Conservation (phyloP, 2,888 invertebrate species). For the Epirrita christyi region DNA sequence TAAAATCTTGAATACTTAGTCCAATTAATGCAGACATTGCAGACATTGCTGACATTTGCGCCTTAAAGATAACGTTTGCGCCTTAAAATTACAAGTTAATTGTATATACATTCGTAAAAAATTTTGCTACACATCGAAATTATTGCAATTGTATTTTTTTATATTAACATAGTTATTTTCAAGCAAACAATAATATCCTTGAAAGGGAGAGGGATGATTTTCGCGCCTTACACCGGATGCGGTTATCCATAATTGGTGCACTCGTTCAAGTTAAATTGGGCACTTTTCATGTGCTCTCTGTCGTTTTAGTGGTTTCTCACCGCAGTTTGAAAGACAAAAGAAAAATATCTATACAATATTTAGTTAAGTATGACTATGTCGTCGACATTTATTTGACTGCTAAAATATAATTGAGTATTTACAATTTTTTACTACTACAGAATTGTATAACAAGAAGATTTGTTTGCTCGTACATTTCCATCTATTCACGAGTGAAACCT, state of each 20-base stretch:
- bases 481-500: conserved; percentile 1
- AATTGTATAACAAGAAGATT: not conserved
- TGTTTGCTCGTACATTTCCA: not conserved
- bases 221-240: conserved; percentile 75
- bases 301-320: conserved; percentile 51
- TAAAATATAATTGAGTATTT: too few species aligned
- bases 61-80: too few species aligned
- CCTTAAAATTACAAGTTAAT: not conserved
- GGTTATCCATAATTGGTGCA: conserved; percentile 66
- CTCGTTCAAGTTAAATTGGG: conserved; percentile 54
- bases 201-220: conserved; percentile 49
- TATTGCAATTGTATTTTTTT: not conserved
- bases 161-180: conserved; percentile 15
- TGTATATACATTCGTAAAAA: not conserved
- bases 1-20: too few species aligned
- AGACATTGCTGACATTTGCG: too few species aligned
- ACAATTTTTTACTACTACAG: too few species aligned
- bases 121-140: not conserved
- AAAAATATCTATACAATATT: conserved; percentile 8
- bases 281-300: conserved; percentile 50
- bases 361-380: not conserved
- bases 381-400: not conserved
- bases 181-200: conserved; percentile 20
- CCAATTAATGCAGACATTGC: too few species aligned
- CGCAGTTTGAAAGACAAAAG: conserved; percentile 38